Base-by-base conservation (phyloP, 2,888 invertebrate species). In the Meliscaeva auricollis region DNA sequence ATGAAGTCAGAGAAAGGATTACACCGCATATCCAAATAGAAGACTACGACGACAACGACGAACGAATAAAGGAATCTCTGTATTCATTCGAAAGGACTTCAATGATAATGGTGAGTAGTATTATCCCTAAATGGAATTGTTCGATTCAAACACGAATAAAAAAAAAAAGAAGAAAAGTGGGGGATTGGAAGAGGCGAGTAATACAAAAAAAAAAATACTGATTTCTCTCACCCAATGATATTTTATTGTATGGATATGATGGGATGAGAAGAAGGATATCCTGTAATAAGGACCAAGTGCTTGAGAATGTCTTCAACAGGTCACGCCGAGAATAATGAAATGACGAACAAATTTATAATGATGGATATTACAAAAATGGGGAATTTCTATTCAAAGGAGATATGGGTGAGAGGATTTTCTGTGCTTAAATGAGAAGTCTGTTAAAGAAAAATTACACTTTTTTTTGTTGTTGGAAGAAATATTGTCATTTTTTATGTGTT, bases 111-210 rank as follows among this genome's bases (percentile, higher is more conserved):
- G 74, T 60, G 30, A 20, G 66, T 60, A n/a, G 66, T 60, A 80
- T 84, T 80, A 80, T 76, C 48, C 48, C 60, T 76, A 68, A 84
- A 80, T 75, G 79, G 79, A 80, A 84, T 79, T 84, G 80, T 75
- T 66, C 66, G 78, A 79, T 70, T 66, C 74, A 44, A 76, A 30
- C 13, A 32, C 15, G 9, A 3, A 26, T 26, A 26, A 4, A 30
- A n/a, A n/a, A n/a, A n/a, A n/a, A n/a, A n/a, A n/a, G n/a, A n/a
- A n/a, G n/a, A n/a, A n/a, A n/a, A n/a, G n/a, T 32, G 15, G 1
- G 8, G 8, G 1, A 56, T 13, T 20, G 7, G 20, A 38, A n/a
- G n/a, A 3, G n/a, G 22, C 5, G 22, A 1, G 56, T 41, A 46
- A 4, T n/a, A 35, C 4, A 15, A 56, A 44, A 46, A 15, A 20